Evolutionary conservation across 2,888 invertebrate species (phyloP).

Genomic region (Morinoia aosen): DNA sequence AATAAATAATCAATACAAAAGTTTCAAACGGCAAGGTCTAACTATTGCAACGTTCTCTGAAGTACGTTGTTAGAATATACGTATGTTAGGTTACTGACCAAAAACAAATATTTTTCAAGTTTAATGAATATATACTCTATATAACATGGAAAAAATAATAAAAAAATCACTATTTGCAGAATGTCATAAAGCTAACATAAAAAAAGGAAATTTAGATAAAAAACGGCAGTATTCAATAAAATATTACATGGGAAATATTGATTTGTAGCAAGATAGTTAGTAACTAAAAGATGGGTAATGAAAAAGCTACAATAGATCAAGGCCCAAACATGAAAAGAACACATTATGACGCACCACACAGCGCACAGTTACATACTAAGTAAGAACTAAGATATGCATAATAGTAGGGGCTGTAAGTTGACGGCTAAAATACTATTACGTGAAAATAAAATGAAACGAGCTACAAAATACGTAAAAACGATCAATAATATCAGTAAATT

Average conservation of each 20-base stretch:
- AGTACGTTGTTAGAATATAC: neutral
- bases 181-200: neutral
- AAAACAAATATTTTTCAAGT: neutral
- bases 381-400: slow-evolving; percentile 10
- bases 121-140: neutral
- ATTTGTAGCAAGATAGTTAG: neutral
- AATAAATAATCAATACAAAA: neutral
- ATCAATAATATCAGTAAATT: slow-evolving; percentile 10
- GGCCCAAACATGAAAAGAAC: neutral
- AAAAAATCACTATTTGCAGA: neutral
- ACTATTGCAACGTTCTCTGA: neutral
- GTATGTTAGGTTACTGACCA: neutral
- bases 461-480: neutral
- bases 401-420: neutral
- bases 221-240: neutral
- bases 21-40: neutral
- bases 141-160: neutral
- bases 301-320: neutral
- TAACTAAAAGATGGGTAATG: neutral
- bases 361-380: neutral
- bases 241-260: neutral
- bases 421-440: neutral
- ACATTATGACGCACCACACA: neutral
- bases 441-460: neutral
- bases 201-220: neutral